Percentiles rank a stretch among this genome's conserved stretches.
These are phyloP conservation scores for Atlantisia rogersi DNA, from an alignment of 2,113 vertebrate species.

Conservation along the genomic window DNA sequence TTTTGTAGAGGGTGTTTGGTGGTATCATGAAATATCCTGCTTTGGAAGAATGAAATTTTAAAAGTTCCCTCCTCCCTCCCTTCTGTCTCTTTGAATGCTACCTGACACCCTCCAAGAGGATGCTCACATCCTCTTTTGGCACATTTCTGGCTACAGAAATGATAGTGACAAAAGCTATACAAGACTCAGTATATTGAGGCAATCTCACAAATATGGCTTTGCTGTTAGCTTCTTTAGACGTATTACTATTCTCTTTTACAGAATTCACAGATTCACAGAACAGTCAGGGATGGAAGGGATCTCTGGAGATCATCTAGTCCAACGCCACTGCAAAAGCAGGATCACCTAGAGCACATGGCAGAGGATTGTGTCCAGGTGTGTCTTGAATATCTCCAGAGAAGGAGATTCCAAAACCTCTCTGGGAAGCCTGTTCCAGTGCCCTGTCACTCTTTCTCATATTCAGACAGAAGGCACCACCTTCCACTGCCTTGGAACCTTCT, in stretches of 20 bases:
- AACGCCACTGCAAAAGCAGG: too few relatives aligned
- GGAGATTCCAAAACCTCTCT: too few relatives aligned
- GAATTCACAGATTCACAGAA: too few relatives aligned
- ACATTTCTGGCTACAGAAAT: background rate
- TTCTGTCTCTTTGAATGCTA: background rate
- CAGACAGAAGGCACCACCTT: too few relatives aligned
- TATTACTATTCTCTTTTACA: background rate
- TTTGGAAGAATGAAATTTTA: background rate
- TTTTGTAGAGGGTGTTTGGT: background rate
- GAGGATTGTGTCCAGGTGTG: too few relatives aligned
- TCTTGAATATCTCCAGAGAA: too few relatives aligned
- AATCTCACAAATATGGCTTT: background rate
- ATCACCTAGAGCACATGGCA: too few relatives aligned
- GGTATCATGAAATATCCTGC: background rate
- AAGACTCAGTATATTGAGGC: background rate
- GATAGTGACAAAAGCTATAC: background rate
- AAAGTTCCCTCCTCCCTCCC: background rate
- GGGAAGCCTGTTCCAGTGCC: too few relatives aligned
- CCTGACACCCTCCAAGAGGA: background rate
- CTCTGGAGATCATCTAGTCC: too few relatives aligned
- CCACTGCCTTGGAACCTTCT: too few relatives aligned
- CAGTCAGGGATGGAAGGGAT: too few relatives aligned
- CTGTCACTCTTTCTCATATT: too few relatives aligned
- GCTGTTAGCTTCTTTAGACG: background rate
- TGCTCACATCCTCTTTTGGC: background rate